Evolutionary conservation across 2,797 vertebrate species (phyloP).

Genomic region (Acanthis flammea): DNA sequence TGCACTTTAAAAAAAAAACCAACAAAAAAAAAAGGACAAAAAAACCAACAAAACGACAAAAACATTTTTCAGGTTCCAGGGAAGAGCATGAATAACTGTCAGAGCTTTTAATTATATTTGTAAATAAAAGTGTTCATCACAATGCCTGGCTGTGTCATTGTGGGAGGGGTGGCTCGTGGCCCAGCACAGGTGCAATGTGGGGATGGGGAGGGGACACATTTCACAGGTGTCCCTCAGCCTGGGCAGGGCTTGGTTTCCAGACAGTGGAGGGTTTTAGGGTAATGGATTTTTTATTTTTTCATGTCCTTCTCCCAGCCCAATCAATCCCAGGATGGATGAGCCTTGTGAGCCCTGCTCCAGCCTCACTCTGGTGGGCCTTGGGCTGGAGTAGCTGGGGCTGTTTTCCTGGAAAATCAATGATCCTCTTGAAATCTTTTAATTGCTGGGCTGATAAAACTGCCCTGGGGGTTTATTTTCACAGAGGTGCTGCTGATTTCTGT

Average conservation of each 20-base stretch:
- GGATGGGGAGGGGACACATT: neutral
- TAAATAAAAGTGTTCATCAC: slow-evolving; percentile 99
- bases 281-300: neutral
- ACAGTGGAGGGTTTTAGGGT: too few species aligned
- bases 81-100: slow-evolving; percentile 93
- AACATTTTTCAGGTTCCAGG: slow-evolving; percentile 88
- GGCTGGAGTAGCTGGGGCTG: neutral
- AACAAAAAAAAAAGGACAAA: slow-evolving; percentile 55
- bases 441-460: neutral
- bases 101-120: slow-evolving; percentile 99
- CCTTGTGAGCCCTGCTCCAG: neutral
- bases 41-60: slow-evolving; percentile 58
- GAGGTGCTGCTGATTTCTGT: accelerated
- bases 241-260: neutral
- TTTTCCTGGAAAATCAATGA: neutral
- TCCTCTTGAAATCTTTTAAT: neutral
- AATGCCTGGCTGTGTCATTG: slow-evolving; percentile 77
- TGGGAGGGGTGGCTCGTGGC: neutral
- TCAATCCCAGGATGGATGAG: neutral
- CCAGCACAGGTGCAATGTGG: neutral
- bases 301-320: accelerated
- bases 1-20: slow-evolving; percentile 92
- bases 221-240: neutral
- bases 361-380: too few species aligned
- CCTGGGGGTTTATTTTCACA: too few species aligned